Conservation (phyloP, 2,888 invertebrate genomes). For the Mesochorus sp. region DNA sequence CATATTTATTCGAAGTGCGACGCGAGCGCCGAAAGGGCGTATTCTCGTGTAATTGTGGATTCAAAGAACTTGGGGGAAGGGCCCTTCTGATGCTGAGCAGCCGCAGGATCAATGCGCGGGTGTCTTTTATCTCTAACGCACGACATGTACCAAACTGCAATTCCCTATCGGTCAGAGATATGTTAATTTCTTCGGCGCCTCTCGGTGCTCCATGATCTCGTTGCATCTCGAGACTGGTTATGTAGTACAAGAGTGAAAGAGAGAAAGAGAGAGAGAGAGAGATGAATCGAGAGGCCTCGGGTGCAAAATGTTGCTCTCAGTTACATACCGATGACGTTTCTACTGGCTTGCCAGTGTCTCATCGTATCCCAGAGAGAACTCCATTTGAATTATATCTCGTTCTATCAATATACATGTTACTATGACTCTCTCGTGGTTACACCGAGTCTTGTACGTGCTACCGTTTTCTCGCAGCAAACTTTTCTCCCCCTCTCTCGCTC, state of each 20-base stretch:
- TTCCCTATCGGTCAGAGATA: slow-evolving; percentile 77
- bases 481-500: slow-evolving; percentile 12
- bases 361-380: slow-evolving; percentile 68
- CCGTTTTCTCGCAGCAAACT: slow-evolving; percentile 40
- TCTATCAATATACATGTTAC: slow-evolving; percentile 30
- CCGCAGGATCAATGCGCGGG: slow-evolving; percentile 11
- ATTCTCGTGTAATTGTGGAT: background rate
- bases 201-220: slow-evolving; percentile 62
- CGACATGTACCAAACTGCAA: slow-evolving; percentile 18
- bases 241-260: slow-evolving; percentile 19
- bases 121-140: background rate
- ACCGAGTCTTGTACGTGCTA: slow-evolving; percentile 53
- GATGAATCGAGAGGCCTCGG: background rate
- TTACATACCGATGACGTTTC: slow-evolving; percentile 41
- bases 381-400: slow-evolving; percentile 77
- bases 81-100: slow-evolving; percentile 7
- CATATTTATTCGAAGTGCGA: too few species aligned
- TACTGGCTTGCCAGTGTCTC: slow-evolving; percentile 49
- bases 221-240: slow-evolving; percentile 59
- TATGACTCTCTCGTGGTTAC: slow-evolving; percentile 16
- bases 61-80: background rate
- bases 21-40: too few species aligned
- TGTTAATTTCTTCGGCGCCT: slow-evolving; percentile 77
- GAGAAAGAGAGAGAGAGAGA: background rate
- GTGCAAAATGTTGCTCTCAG: slow-evolving; percentile 19